Percentiles rank a stretch among this genome's conserved stretches.
Conservation (phyloP, 2,888 invertebrate genomes). For the Napeogenes inachia region DNA sequence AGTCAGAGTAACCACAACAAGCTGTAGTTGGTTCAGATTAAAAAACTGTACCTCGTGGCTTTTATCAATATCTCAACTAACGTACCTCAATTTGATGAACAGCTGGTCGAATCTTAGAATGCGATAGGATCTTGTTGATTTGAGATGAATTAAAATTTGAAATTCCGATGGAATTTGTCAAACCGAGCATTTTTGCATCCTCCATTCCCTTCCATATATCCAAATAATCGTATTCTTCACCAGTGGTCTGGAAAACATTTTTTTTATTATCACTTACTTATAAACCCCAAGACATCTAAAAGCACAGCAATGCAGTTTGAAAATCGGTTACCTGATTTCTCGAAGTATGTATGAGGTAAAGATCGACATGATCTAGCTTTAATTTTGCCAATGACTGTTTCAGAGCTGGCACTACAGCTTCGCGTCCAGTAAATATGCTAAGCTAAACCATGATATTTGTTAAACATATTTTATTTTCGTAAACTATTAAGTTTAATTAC, state of each 20-base stretch:
- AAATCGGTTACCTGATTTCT: constrained; percentile 7
- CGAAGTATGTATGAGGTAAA: constrained; percentile 11
- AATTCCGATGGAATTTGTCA: constrained; percentile 17
- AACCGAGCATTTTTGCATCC: constrained; percentile 9
- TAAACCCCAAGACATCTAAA: too few relatives aligned
- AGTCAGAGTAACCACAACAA: too few relatives aligned
- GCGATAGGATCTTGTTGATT: constrained; percentile 12
- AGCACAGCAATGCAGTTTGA: neutral
- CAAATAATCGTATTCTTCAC: neutral
- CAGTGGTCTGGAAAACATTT: neutral
- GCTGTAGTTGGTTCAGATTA: too few relatives aligned
- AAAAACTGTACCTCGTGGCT: too few relatives aligned
- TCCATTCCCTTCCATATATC: constrained; percentile 21
- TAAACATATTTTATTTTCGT: neutral
- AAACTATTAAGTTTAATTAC: neutral
- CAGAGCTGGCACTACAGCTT: constrained; percentile 37
- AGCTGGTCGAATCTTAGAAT: constrained; percentile 14
- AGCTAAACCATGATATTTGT: neutral
- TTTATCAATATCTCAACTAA: too few relatives aligned
- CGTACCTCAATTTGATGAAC: constrained; percentile 20
- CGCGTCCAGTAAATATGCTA: neutral
- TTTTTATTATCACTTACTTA: too few relatives aligned
- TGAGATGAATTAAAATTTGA: constrained; percentile 19
- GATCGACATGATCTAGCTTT: constrained; percentile 24
- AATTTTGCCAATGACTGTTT: constrained; percentile 7